Percentiles rank a stretch among this genome's conserved stretches.
Conservation (phyloP, 2,888 invertebrate genomes). For the Bugula neritina region DNA sequence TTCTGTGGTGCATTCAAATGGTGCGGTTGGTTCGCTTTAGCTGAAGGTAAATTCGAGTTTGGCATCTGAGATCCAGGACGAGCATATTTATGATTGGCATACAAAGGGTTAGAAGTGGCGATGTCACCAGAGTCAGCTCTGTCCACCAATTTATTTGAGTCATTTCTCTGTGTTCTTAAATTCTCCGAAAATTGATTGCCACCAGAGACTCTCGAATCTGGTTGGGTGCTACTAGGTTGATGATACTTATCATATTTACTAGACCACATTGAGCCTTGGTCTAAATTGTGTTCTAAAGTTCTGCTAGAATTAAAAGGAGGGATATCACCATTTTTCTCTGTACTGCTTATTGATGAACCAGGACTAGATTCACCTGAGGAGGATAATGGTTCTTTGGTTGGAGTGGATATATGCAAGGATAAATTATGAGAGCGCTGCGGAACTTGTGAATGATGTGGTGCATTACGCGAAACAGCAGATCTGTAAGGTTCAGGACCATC, state of each 20-base stretch:
- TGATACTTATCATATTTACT: not conserved
- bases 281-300: constrained; percentile 18
- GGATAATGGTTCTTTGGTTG: constrained; percentile 1
- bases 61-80: not conserved
- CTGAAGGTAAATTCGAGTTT: no score
- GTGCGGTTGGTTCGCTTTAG: no score
- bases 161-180: not conserved
- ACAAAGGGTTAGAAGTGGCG: not conserved
- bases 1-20: no score
- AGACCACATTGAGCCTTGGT: no score
- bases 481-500: constrained; percentile 20
- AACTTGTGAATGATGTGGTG: not conserved
- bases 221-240: not conserved
- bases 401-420: not conserved
- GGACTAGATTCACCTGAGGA: constrained; percentile 1
- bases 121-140: not conserved
- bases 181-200: not conserved
- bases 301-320: not conserved
- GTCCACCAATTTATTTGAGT: not conserved
- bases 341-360: constrained; percentile 6
- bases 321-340: constrained; percentile 16
- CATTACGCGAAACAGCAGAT: not conserved
- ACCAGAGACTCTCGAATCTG: not conserved
- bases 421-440: not conserved
- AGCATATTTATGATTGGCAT: not conserved